Evolutionary conservation across 2,797 vertebrate species (phyloP), one percentile per base, ranked within the genome.

Genomic region (Lerista edwardsae): DNA sequence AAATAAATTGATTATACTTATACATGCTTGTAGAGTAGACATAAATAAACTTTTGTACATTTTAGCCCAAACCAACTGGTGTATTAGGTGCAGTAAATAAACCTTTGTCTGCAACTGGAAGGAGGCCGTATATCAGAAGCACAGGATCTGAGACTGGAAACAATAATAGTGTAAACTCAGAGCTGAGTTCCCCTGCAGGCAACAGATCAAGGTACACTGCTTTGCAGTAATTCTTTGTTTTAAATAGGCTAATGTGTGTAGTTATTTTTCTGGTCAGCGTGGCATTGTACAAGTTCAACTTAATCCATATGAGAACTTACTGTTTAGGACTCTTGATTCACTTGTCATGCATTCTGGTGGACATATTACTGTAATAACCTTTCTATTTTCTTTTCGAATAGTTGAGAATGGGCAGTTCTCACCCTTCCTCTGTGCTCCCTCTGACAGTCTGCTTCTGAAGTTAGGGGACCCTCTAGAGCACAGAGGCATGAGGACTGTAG

Each of bases 1-100:
- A 0, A 44, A 76, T 89, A 82, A 36, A 34, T 1, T 21, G 21
- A 29, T n/a, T 59, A 61, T 17, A 0, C 73, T 11, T 75, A 23
- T 31, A 17, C 21, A 61, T 61, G 21, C 55, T 17, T 78, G 4
- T 23, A 47, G 51, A 21, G 72, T 62, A 71, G 65, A 72, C 21
- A 41, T 73, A 73, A 78, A 27, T 64, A 88, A 64, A 1, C n/a
- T 91, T 19, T 68, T 91, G 67, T 78, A 1, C 31, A 69, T 94
- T 93, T 77, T 92, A 98, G 97, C 98, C 98, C 73, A 99, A 99
- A 95, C 97, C 97, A 87, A 95, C 98, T 2, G 97, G 97, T 64
- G 98, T 99, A 80, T 93, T 99, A 83, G 98, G 97, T 88, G 95
- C 98, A 55, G 98, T 99, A 91, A 99, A 99, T 94, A 99, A 99